Conservation (phyloP, 2,113 vertebrate species). For the Tachuris rubrigastra region DNA sequence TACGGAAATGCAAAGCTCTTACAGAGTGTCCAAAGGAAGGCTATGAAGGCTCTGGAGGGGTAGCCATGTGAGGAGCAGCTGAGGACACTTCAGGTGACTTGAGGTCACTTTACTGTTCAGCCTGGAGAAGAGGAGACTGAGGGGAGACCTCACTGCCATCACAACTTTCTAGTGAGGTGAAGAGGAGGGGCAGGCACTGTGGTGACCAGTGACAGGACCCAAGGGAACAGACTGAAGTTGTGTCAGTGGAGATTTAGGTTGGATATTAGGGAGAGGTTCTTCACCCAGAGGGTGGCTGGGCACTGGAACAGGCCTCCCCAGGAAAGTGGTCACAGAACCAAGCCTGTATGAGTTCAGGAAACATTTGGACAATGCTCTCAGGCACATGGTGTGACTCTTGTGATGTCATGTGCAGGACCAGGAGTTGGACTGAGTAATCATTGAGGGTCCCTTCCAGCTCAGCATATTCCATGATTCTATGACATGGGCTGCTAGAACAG, state of each 20-base stretch:
- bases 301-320: not conserved
- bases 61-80: rapidly evolving
- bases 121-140: not conserved
- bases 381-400: not conserved
- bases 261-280: not conserved
- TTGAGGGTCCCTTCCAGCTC: not conserved
- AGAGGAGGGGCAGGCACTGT: not conserved
- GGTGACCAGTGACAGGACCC: rapidly evolving
- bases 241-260: rapidly evolving
- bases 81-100: too few species aligned
- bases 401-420: not conserved
- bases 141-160: not conserved
- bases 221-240: rapidly evolving
- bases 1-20: not conserved
- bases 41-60: not conserved
- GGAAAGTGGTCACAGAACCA: not conserved
- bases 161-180: rapidly evolving
- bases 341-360: not conserved
- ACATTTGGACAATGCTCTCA: rapidly evolving
- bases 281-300: rapidly evolving
- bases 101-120: not conserved
- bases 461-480: not conserved
- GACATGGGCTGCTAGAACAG: not conserved
- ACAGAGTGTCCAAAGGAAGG: not conserved
- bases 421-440: too few species aligned